Conservation (phyloP, 1,140 invertebrate genomes). For the Cydia fagiglandana region DNA sequence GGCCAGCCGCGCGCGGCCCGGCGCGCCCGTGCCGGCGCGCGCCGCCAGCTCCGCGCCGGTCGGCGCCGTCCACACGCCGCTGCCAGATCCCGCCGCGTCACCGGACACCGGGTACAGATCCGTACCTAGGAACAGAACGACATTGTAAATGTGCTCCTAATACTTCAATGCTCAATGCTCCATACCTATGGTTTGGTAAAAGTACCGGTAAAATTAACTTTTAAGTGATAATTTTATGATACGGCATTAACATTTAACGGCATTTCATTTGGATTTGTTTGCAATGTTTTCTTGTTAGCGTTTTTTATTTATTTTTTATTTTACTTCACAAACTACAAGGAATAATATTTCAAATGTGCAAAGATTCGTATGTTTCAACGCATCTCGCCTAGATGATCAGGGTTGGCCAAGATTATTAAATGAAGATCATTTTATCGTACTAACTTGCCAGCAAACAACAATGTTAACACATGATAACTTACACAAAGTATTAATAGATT, state of each 20-base stretch:
- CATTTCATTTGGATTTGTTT: no score
- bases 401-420: background rate
- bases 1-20: constrained; percentile 36
- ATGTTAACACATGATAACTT: background rate
- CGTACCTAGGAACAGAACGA: background rate
- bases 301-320: no score
- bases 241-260: no score
- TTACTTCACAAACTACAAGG: no score
- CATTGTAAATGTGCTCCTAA: background rate
- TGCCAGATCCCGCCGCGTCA: constrained; percentile 15
- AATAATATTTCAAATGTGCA: background rate
- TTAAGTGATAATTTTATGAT: no score
- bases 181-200: no score
- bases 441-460: background rate
- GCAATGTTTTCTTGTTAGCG: no score
- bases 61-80: constrained; percentile 38
- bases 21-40: constrained; percentile 32
- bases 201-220: no score
- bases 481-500: constrained; percentile 3
- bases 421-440: no score
- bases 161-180: no score
- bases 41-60: constrained; percentile 39
- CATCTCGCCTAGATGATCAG: background rate
- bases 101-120: constrained; percentile 6
- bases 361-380: background rate